phyloP scores from a whole-genome alignment of 2,797 vertebrate genomes.

The Allobates femoralis region DNA sequence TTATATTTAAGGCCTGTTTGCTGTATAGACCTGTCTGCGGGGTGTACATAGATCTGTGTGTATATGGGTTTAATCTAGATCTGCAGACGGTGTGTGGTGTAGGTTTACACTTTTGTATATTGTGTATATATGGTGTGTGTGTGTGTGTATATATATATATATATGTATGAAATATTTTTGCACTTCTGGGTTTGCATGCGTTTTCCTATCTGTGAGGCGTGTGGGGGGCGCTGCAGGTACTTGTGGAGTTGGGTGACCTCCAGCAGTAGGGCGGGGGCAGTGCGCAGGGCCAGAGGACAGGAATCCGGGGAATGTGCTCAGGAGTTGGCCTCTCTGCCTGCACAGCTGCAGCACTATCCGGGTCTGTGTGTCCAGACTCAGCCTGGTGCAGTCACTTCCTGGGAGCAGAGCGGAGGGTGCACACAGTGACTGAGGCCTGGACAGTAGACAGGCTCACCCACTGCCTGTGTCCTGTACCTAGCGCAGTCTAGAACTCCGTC shows the following conservation, averaged over 20 bases:
- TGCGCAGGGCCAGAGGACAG: neutral
- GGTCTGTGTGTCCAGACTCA: neutral
- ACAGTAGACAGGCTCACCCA: neutral
- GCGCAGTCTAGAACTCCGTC: neutral
- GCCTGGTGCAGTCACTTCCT: neutral
- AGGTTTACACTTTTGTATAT: no score
- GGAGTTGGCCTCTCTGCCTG: neutral
- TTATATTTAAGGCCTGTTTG: no score
- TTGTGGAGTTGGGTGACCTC: slow-evolving; percentile 6
- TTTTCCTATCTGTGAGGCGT: neutral
- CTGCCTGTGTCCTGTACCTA: no score
- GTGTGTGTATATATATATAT: no score
- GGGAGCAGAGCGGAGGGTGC: neutral
- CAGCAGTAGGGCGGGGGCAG: neutral
- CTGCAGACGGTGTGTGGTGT: no score
- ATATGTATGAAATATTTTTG: no score
- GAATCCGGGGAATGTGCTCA: slow-evolving; percentile 9
- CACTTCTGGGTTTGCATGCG: no score
- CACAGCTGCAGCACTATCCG: neutral
- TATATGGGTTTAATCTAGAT: no score
- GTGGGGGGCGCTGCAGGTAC: neutral
- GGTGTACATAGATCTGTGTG: no score
- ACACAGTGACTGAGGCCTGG: slow-evolving; percentile 6
- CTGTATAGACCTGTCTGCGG: no score
- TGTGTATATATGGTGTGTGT: no score